Conservation (phyloP, 2,888 invertebrate species). For the Daptonema setosum region DNA sequence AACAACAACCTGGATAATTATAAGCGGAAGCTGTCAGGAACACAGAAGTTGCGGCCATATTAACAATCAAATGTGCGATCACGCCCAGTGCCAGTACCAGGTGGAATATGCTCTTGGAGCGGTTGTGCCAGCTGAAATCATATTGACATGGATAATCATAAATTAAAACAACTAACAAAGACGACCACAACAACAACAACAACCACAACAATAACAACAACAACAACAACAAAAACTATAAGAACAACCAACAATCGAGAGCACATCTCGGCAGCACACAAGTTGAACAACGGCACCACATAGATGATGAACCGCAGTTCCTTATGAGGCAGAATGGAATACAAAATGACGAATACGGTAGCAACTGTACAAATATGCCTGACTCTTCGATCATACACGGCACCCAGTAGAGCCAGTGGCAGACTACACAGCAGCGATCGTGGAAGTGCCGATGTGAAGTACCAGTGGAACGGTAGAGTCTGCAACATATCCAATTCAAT, state of each 20-base stretch:
- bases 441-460: slow-evolving; percentile 88
- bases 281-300: slow-evolving; percentile 75
- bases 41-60: neutral
- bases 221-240: neutral
- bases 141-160: too few relatives aligned
- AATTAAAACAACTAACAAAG: neutral
- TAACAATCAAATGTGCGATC: neutral
- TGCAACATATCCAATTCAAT: slow-evolving; percentile 27
- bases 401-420: slow-evolving; percentile 43
- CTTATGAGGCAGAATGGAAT: slow-evolving; percentile 87
- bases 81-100: too few relatives aligned
- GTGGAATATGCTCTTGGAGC: too few relatives aligned
- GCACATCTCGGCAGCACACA: slow-evolving; percentile 64
- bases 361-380: slow-evolving; percentile 32
- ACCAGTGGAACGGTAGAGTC: slow-evolving; percentile 88
- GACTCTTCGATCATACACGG: slow-evolving; percentile 32
- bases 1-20: too few relatives aligned
- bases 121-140: too few relatives aligned
- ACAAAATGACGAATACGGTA: slow-evolving; percentile 54
- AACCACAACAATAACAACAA: neutral
- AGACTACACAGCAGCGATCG: slow-evolving; percentile 63
- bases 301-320: slow-evolving; percentile 92
- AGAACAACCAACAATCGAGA: slow-evolving; percentile 54
- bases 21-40: neutral
- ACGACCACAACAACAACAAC: neutral